These are phyloP conservation scores for Hypomecis atomaria DNA, from an alignment of 2,888 invertebrate genomes.

Conservation along the genomic window DNA sequence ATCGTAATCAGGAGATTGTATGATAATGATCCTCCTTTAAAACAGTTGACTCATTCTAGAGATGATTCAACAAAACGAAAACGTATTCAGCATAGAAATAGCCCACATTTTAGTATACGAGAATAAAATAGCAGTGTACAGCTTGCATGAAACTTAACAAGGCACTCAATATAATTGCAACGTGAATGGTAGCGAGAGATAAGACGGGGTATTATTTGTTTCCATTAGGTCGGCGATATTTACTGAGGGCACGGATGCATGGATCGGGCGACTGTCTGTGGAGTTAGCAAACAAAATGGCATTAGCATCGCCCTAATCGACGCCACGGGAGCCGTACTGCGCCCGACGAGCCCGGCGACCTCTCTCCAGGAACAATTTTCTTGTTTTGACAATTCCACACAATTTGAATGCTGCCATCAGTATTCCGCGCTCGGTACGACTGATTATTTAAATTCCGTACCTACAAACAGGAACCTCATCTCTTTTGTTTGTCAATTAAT, in stretches of 20 bases:
- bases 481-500: conserved; percentile 69
- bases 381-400: conserved; percentile 71
- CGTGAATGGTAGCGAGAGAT: conserved; percentile 59
- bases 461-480: conserved; percentile 68
- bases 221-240: conserved; percentile 60
- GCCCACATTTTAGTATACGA: conserved; percentile 31
- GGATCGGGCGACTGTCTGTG: conserved; percentile 62
- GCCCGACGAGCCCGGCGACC: conserved; percentile 53
- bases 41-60: conserved; percentile 32
- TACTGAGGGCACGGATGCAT: conserved; percentile 57
- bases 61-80: conserved; percentile 29
- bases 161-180: conserved; percentile 52
- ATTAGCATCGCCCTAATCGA: conserved; percentile 79
- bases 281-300: conserved; percentile 75
- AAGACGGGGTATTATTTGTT: conserved; percentile 58
- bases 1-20: conserved; percentile 30
- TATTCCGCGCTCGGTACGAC: conserved; percentile 64
- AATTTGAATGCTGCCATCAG: conserved; percentile 72
- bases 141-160: conserved; percentile 36
- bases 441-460: conserved; percentile 74
- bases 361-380: conserved; percentile 66
- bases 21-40: conserved; percentile 30
- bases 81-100: conserved; percentile 28
- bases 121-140: conserved; percentile 38
- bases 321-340: conserved; percentile 66